These are phyloP conservation scores for Gulo gulo DNA, from an alignment of 2,113 vertebrate genomes.

Conservation along the genomic window DNA sequence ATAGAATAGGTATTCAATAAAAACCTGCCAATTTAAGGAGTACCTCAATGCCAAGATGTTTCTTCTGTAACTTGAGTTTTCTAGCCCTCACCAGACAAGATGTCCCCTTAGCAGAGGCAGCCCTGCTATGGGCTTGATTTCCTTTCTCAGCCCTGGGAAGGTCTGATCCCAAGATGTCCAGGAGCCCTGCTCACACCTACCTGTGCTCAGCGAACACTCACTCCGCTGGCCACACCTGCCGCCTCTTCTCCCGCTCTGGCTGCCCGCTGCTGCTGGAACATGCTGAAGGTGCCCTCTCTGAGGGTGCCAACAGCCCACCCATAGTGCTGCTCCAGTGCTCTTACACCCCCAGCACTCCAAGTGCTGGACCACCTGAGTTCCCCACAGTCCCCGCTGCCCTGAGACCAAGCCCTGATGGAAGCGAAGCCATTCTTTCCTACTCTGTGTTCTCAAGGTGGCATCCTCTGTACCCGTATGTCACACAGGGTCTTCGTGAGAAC, in stretches of 20 bases:
- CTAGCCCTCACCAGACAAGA: background rate
- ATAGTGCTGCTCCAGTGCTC: background rate
- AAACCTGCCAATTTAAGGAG: background rate
- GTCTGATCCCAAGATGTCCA: background rate
- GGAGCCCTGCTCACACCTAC: background rate
- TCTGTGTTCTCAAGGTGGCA: background rate
- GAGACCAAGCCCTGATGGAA: background rate
- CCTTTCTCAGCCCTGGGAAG: background rate
- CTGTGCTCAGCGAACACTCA: background rate
- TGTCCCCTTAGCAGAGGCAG: background rate
- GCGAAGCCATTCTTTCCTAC: background rate
- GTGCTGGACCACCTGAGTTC: background rate
- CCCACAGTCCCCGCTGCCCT: background rate
- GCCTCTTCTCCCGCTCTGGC: background rate
- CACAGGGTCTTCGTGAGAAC: background rate
- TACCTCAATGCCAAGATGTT: background rate
- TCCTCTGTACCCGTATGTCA: background rate
- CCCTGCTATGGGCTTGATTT: background rate
- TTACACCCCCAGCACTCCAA: background rate
- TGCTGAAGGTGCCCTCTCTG: background rate
- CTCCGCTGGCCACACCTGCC: background rate
- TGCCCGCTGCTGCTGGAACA: background rate
- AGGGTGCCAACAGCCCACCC: background rate
- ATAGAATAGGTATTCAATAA: background rate
- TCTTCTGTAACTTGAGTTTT: constrained; percentile 39